Base-by-base conservation (phyloP, 2,888 invertebrate species). In the Bibio marci region DNA sequence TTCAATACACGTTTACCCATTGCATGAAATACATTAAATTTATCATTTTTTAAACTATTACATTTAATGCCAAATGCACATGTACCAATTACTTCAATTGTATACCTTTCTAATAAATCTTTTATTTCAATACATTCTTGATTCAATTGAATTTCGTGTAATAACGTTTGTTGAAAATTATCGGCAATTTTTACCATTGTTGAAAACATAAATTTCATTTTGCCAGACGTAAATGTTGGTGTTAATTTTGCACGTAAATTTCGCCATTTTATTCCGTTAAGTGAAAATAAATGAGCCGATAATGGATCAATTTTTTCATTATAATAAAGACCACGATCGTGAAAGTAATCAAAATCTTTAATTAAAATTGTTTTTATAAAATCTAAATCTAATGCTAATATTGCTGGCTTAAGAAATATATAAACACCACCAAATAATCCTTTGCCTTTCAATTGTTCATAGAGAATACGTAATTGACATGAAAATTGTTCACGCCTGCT, bases 191-290 rank as follows among this genome's bases (percentile, higher is more conserved):
- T 56, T 33, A 66, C 58, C 13, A 73, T 63, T 4, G 69, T 62
- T 1, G 63, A 61, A 46, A 68, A 71, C 68, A 74, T 70, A 3
- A 57, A 62, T 50, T 70, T 73, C 37, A 76, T 52, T 53, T 73
- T 74, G n/a, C 68, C 70, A 0, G 71, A 63, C 1, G 74, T 70
- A 49, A 73, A 76, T 0, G 69, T 65, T 1, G 74, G 70, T 1
- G 73, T 67, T 50, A 76, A 57, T 48, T 71, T 71, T 1, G 64
- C 46, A 28, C 59, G 49, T 25, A 64, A 37, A 1, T 46, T 46
- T 15, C 55, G 54, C 64, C 65, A 65, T 12, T 52, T 52, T 5
- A 49, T 49, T 12, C 59, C 62, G 43, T 64, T 62, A 49, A 62
- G 44, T 36, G 56, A 56, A 28, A 64, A 49, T 1, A 65, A 44